phyloP scores from a whole-genome alignment of 2,888 invertebrate species.

The Andrena hattorfiana region DNA sequence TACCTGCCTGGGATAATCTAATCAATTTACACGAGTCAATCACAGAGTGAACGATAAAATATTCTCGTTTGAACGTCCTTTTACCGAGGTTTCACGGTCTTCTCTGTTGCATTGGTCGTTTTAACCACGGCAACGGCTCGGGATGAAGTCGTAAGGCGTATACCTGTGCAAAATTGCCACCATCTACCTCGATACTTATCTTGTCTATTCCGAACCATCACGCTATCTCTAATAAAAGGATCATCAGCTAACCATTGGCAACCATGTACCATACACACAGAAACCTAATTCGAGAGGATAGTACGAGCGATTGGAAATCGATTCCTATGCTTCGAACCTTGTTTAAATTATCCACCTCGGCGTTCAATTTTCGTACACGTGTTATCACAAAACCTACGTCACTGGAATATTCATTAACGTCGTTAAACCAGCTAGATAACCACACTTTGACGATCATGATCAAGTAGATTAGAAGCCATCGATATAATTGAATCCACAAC shows the following conservation, averaged over 20 bases:
- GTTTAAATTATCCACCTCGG: background rate
- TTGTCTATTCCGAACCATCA: slow-evolving; percentile 24
- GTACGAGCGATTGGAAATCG: background rate
- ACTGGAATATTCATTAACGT: background rate
- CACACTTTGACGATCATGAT: background rate
- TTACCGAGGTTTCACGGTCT: slow-evolving; percentile 44
- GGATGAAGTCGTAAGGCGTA: slow-evolving; percentile 74
- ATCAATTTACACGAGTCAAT: slow-evolving; percentile 50
- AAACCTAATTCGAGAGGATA: background rate
- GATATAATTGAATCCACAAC: background rate
- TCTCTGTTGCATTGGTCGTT: slow-evolving; percentile 20
- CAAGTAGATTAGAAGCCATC: slow-evolving; percentile 26
- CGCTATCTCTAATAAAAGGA: slow-evolving; percentile 41
- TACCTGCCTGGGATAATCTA: slow-evolving; percentile 16
- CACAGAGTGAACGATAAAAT: slow-evolving; percentile 32
- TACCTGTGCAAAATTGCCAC: slow-evolving; percentile 56
- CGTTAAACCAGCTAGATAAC: background rate
- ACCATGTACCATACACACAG: slow-evolving; percentile 1
- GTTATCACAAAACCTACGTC: background rate
- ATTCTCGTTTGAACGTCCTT: slow-evolving; percentile 39
- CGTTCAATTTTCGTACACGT: background rate
- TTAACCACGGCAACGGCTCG: slow-evolving; percentile 43
- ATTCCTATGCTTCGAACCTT: background rate
- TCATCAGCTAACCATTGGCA: slow-evolving; percentile 5
- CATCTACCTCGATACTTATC: slow-evolving; percentile 57